A percentile compares a stretch with the other conserved stretches of the same genome.
phyloP scores from a whole-genome alignment of 35 echinoderm and acorn worm species.

The Ophioderma brevispina region DNA sequence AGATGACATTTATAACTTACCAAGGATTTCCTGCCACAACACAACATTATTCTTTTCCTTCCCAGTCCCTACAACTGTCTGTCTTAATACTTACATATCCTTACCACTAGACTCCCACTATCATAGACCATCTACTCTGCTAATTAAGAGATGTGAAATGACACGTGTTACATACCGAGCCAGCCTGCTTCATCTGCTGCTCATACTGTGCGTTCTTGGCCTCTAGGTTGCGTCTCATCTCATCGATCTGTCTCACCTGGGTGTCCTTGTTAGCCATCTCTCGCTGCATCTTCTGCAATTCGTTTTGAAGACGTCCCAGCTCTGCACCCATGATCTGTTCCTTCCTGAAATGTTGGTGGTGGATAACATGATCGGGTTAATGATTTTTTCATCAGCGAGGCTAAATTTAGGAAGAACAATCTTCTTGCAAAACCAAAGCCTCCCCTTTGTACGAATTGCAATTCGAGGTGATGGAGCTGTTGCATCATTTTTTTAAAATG shows the following conservation, averaged over 20 bases:
- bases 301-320: constrained; percentile 74
- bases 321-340: constrained; percentile 83
- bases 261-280: constrained; percentile 56
- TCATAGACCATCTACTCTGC: background rate
- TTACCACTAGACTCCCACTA: no score
- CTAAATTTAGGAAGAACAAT: no score
- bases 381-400: no score
- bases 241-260: constrained; percentile 62
- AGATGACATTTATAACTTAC: background rate
- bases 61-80: background rate
- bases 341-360: no score
- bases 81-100: no score
- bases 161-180: constrained; percentile 41
- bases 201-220: constrained; percentile 55
- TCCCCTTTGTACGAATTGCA: no score
- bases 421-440: no score
- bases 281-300: constrained; percentile 80
- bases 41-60: background rate
- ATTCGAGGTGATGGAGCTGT: no score
- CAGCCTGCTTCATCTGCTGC: constrained; percentile 69
- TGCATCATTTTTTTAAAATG: no score
- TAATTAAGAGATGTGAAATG: background rate
- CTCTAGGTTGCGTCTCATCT: constrained; percentile 63
- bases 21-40: background rate
- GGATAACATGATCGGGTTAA: no score